phyloP scores from a whole-genome alignment of 2,113 vertebrate species.

The Cephalopholis sonnerati region DNA sequence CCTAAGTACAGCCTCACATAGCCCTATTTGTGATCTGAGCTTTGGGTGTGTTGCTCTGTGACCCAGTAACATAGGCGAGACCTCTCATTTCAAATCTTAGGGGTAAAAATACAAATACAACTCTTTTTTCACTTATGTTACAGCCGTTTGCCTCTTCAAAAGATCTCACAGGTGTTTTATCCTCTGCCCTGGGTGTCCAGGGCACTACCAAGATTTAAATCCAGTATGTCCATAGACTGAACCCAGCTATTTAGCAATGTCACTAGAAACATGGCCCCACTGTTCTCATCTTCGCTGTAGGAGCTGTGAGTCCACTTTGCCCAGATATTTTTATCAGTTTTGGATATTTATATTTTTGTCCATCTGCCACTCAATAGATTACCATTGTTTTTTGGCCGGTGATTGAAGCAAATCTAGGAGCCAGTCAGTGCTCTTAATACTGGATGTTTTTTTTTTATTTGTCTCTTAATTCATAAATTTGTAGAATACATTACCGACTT shows the following conservation, averaged over 20 bases:
- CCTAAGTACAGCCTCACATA: neutral
- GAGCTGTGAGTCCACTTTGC: neutral
- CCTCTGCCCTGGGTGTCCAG: no score
- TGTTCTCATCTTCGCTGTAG: neutral
- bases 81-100: neutral
- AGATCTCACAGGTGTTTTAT: neutral
- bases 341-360: neutral
- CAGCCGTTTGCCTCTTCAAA: neutral
- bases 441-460: neutral
- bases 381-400: no score
- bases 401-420: no score
- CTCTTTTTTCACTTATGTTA: neutral
- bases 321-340: no score
- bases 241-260: neutral
- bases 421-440: neutral
- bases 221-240: neutral
- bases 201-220: neutral
- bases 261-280: neutral
- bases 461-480: neutral
- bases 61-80: neutral
- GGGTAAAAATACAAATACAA: neutral
- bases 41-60: neutral
- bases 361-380: no score
- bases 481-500: constrained; percentile 42
- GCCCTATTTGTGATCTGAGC: neutral